These are phyloP conservation scores for Amphipyra berbera DNA, from an alignment of 2,888 invertebrate species.

Conservation along the genomic window DNA sequence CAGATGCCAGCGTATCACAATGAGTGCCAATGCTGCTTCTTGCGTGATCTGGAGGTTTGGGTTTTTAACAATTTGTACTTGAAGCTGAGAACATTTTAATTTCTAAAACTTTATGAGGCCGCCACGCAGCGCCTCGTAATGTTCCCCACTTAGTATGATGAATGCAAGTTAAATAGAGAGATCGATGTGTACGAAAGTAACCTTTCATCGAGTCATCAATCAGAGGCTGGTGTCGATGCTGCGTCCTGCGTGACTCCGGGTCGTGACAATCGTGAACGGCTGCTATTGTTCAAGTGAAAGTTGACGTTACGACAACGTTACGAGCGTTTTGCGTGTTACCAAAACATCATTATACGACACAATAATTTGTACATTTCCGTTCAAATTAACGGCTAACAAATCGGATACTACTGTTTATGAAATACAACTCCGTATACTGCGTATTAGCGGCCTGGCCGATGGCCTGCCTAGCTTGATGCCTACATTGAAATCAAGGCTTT, in stretches of 20 bases:
- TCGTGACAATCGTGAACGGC: conserved; percentile 72
- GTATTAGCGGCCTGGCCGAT: no score
- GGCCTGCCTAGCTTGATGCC: no score
- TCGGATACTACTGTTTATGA: conserved; percentile 29
- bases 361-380: conserved; percentile 52
- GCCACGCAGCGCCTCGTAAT: neutral
- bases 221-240: conserved; percentile 62
- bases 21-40: no score
- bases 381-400: conserved; percentile 37
- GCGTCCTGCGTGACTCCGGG: conserved; percentile 79
- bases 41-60: neutral
- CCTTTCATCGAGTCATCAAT: conserved; percentile 74
- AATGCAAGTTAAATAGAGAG: conserved; percentile 24
- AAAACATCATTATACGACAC: conserved; percentile 65
- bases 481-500: no score
- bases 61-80: conserved; percentile 6
- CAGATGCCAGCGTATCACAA: no score
- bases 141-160: conserved; percentile 3
- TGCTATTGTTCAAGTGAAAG: conserved; percentile 86
- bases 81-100: neutral
- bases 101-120: neutral
- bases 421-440: conserved; percentile 1
- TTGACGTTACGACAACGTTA: conserved; percentile 68
- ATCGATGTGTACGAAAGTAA: conserved; percentile 56
- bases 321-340: conserved; percentile 82